These are phyloP conservation scores for Drosophila seguyi DNA, from an alignment of 1,140 invertebrate species.

Conservation along the genomic window DNA sequence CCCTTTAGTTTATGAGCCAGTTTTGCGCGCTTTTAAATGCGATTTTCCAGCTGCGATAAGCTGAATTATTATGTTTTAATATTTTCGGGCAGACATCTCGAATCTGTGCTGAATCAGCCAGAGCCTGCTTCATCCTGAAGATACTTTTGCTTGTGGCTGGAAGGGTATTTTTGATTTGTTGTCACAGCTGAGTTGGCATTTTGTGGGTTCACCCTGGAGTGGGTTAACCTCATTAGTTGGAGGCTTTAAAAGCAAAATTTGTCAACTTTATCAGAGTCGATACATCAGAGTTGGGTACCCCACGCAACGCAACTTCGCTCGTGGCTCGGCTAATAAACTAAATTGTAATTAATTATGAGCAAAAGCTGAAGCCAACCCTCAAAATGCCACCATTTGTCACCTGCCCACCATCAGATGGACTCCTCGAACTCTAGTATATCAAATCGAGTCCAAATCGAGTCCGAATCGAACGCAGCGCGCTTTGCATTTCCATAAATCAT, in stretches of 20 bases:
- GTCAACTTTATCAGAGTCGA: constrained; percentile 73
- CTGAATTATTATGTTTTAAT: constrained; percentile 81
- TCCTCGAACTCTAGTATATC: not conserved
- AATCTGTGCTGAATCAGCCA: constrained; percentile 64
- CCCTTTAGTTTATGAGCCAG: constrained; percentile 41
- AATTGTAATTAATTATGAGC: constrained; percentile 81
- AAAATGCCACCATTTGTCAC: constrained; percentile 75
- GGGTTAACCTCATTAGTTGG: constrained; percentile 33
- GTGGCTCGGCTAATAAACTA: constrained; percentile 76
- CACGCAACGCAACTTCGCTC: constrained; percentile 24
- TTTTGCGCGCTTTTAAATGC: constrained; percentile 64
- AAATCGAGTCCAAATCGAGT: constrained; percentile 14
- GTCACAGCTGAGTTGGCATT: constrained; percentile 44
- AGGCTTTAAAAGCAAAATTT: constrained; percentile 66
- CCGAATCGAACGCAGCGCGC: constrained; percentile 54
- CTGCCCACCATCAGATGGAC: constrained; percentile 38
- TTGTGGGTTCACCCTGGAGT: constrained; percentile 30
- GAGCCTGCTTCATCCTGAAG: constrained; percentile 16
- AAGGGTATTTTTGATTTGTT: constrained; percentile 37
- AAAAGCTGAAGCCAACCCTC: constrained; percentile 33
- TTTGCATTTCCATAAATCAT: constrained; percentile 83
- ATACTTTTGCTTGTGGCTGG: constrained; percentile 18
- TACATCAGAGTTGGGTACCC: constrained; percentile 58
- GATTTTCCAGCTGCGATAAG: constrained; percentile 74
- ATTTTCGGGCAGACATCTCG: constrained; percentile 62